Evolutionary conservation across 2,888 invertebrate genomes (phyloP).

Genomic region (Malthinus seriepunctatus): DNA sequence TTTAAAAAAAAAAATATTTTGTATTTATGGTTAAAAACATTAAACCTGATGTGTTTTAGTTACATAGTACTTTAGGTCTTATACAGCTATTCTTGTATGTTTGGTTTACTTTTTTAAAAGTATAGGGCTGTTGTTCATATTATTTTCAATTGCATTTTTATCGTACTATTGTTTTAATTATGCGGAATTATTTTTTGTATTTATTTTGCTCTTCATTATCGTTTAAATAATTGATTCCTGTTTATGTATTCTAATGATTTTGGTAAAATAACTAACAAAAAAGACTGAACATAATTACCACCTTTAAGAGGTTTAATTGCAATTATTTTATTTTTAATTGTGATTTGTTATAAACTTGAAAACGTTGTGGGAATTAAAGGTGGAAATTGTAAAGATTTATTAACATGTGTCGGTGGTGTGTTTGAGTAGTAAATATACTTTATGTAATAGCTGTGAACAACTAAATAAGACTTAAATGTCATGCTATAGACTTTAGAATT

Average conservation of each 20-base stretch:
- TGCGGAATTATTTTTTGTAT: neutral
- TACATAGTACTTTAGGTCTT: constrained; percentile 25
- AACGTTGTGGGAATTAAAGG: constrained; percentile 13
- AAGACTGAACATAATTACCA: constrained; percentile 30
- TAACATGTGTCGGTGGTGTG: neutral
- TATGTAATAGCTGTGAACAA: constrained; percentile 27
- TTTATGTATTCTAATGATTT: neutral
- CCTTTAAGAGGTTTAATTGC: constrained; percentile 18
- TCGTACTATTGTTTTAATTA: neutral
- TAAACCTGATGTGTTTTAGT: constrained; percentile 21
- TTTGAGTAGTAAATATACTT: constrained; percentile 15
- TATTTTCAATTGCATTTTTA: neutral
- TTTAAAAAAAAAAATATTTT: constrained; percentile 11
- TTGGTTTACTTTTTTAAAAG: constrained; percentile 10
- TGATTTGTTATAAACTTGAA: neutral
- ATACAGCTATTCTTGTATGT: constrained; percentile 27
- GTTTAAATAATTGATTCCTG: neutral
- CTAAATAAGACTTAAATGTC: constrained; percentile 24
- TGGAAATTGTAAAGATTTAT: constrained; percentile 22
- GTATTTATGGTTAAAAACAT: constrained; percentile 24
- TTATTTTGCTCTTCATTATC: constrained; percentile 1
- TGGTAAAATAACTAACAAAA: constrained; percentile 22
- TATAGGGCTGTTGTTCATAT: neutral
- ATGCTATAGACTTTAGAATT: constrained; percentile 17
- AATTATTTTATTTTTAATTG: neutral